These are phyloP conservation scores for Sminthurinus signatus DNA, from an alignment of 1,140 invertebrate species.

Conservation along the genomic window DNA sequence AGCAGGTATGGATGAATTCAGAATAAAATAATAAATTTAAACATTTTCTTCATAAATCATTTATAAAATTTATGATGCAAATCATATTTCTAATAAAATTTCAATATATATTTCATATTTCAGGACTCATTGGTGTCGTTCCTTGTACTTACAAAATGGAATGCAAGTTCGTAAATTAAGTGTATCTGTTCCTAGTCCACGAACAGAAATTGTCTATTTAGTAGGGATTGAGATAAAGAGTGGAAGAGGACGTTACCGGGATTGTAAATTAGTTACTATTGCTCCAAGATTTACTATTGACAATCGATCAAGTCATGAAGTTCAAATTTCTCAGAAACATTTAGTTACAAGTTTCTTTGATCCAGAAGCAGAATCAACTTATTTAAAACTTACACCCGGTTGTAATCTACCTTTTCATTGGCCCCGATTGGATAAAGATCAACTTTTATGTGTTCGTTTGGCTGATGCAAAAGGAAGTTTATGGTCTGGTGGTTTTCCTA, in stretches of 20 bases:
- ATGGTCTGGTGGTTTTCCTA: constrained; percentile 92
- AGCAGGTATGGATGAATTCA: no score
- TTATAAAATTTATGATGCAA: no score
- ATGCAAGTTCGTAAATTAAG: constrained; percentile 60
- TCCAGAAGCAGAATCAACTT: constrained; percentile 58
- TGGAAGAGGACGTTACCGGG: constrained; percentile 77
- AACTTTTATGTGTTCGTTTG: constrained; percentile 76
- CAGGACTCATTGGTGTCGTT: constrained; percentile 67
- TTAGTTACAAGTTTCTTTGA: constrained; percentile 59
- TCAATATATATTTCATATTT: no score
- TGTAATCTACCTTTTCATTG: constrained; percentile 93
- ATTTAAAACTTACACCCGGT: constrained; percentile 71
- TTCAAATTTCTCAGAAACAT: constrained; percentile 82
- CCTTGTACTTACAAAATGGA: constrained; percentile 72
- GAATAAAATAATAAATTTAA: no score
- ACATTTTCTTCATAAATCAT: no score
- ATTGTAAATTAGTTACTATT: constrained; percentile 86
- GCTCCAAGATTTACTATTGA: constrained; percentile 88
- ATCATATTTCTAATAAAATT: no score
- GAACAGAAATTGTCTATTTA: constrained; percentile 59
- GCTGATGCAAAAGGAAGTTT: constrained; percentile 59
- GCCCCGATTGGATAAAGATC: constrained; percentile 81
- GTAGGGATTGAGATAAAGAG: constrained; percentile 81
- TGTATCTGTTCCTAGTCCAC: constrained; percentile 55
- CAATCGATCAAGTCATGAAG: constrained; percentile 72